These are phyloP conservation scores for Microvelia longipes DNA, from an alignment of 1,140 invertebrate genomes.

Conservation along the genomic window DNA sequence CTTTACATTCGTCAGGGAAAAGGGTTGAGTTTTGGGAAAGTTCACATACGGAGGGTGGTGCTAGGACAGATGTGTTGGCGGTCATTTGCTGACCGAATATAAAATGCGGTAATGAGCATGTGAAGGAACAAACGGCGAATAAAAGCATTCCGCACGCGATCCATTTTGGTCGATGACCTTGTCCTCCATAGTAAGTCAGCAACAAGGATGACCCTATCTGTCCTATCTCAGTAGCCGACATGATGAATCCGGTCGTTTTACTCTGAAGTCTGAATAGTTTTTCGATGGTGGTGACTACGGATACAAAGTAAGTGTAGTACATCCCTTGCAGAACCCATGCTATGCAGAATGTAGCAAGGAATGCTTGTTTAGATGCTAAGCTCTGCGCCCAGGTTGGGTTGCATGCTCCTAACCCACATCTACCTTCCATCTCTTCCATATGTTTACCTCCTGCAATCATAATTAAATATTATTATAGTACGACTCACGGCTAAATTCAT, in stretches of 20 bases:
- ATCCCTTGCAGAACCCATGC: slow-evolving; percentile 83
- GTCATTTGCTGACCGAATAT: slow-evolving; percentile 58
- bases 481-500: too few species aligned
- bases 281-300: slow-evolving; percentile 91
- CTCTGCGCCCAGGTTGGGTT: slow-evolving; percentile 51
- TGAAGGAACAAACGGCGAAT: slow-evolving; percentile 70
- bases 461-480: too few species aligned
- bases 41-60: slow-evolving; percentile 18
- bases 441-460: neutral
- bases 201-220: slow-evolving; percentile 78
- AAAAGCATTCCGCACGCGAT: slow-evolving; percentile 85
- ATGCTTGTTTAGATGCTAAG: slow-evolving; percentile 76
- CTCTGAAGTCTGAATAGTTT: slow-evolving; percentile 91
- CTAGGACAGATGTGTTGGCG: slow-evolving; percentile 40
- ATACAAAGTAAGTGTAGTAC: slow-evolving; percentile 91
- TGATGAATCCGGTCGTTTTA: slow-evolving; percentile 80
- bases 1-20: slow-evolving; percentile 31
- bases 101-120: slow-evolving; percentile 71
- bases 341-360: slow-evolving; percentile 72
- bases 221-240: slow-evolving; percentile 88
- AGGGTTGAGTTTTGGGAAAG: neutral
- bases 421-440: slow-evolving; percentile 25
- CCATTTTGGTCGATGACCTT: slow-evolving; percentile 89
- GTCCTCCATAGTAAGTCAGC: slow-evolving; percentile 82
- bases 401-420: slow-evolving; percentile 53